Conservation (phyloP, 2,888 invertebrate genomes). For the Pollenia labialis region DNA sequence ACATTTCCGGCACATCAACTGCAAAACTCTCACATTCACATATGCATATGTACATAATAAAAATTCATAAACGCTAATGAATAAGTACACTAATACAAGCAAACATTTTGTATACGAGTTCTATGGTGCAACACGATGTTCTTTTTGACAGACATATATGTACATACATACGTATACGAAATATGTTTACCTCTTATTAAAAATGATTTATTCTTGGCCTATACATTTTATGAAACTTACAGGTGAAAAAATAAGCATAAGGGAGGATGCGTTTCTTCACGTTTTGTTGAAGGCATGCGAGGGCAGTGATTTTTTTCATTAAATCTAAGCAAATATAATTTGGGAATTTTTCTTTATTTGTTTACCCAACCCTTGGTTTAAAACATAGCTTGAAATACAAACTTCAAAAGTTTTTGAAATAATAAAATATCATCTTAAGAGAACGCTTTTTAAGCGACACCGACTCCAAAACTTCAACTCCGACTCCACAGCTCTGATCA, state of each 20-base stretch:
- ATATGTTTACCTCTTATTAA: conserved; percentile 23
- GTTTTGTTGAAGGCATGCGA: no score
- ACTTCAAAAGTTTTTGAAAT: no score
- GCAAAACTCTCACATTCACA: not conserved
- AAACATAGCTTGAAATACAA: no score
- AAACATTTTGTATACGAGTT: not conserved
- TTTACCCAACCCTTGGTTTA: no score
- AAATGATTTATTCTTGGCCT: conserved; percentile 13
- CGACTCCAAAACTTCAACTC: no score
- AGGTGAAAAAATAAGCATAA: not conserved
- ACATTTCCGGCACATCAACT: conserved; percentile 35
- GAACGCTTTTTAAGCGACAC: no score
- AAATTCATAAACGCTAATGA: conserved; percentile 41
- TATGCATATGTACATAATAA: not conserved
- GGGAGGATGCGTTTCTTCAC: no score
- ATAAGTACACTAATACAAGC: conserved; percentile 20
- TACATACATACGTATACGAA: not conserved
- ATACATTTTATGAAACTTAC: not conserved
- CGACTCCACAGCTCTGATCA: no score
- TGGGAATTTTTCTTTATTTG: no score
- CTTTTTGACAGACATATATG: not conserved
- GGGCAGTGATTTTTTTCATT: no score
- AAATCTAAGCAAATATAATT: no score
- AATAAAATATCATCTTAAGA: no score
- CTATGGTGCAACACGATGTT: not conserved